Percentiles rank a stretch among this genome's conserved stretches.
These are phyloP conservation scores for Cyphomyrmex costatus DNA, from an alignment of 1,140 invertebrate species.

Conservation along the genomic window DNA sequence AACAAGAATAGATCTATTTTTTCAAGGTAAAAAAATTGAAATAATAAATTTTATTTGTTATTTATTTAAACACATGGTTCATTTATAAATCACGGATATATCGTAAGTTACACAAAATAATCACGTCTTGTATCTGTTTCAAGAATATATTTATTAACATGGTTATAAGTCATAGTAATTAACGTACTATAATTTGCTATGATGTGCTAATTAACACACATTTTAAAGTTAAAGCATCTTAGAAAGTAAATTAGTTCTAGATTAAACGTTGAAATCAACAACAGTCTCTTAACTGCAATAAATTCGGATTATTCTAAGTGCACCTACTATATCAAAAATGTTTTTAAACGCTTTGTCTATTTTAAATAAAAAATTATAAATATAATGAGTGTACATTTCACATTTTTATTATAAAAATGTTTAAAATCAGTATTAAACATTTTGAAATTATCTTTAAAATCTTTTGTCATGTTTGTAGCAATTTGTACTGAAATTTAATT, in stretches of 20 bases:
- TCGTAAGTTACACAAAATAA: not conserved
- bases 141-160: conserved; percentile 24
- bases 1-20: not conserved
- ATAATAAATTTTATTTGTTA: conserved; percentile 22
- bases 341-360: not conserved
- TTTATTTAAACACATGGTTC: not conserved
- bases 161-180: conserved; percentile 17
- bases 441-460: not conserved
- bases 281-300: not conserved
- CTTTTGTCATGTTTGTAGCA: not conserved
- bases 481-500: not conserved
- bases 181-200: not conserved
- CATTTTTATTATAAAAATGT: not conserved
- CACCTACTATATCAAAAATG: not conserved
- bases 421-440: not conserved
- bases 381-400: not conserved
- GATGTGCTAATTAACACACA: not conserved
- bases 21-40: not conserved
- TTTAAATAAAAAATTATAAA: not conserved
- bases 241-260: conserved; percentile 17
- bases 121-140: not conserved
- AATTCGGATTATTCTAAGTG: not conserved
- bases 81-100: not conserved
- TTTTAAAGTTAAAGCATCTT: conserved; percentile 16
- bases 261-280: not conserved